Percentiles rank a stretch among this genome's conserved stretches.
These are phyloP conservation scores for Dynastes maya DNA, from an alignment of 2,888 invertebrate species.

Conservation along the genomic window DNA sequence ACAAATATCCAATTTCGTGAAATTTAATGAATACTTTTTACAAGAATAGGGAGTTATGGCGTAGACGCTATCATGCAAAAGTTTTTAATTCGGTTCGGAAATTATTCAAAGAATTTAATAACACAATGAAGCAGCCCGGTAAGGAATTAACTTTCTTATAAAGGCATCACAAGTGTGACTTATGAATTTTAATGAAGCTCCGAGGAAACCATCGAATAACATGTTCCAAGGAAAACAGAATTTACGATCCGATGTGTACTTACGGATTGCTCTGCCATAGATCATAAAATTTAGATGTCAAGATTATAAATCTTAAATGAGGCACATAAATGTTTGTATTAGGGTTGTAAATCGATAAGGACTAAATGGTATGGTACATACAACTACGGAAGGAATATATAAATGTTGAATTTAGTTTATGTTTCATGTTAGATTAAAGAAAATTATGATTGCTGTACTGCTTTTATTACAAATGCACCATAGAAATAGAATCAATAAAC, in stretches of 20 bases:
- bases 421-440: too few species aligned
- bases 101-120: slow-evolving; percentile 21
- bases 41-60: neutral
- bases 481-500: too few species aligned
- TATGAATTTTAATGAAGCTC: slow-evolving; percentile 13
- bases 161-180: slow-evolving; percentile 13
- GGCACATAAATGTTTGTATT: neutral
- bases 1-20: neutral
- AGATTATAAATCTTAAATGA: neutral
- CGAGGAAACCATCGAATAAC: neutral
- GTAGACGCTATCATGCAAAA: neutral
- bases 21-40: neutral
- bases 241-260: neutral
- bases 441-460: too few species aligned
- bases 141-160: slow-evolving; percentile 7
- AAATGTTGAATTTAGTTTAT: too few species aligned
- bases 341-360: neutral
- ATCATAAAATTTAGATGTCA: too few species aligned
- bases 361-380: too few species aligned
- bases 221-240: neutral
- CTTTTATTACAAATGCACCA: too few species aligned
- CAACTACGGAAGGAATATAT: too few species aligned
- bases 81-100: neutral
- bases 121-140: neutral
- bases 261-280: too few species aligned